phyloP scores from a whole-genome alignment of 2,797 vertebrate species.

The Spheniscus humboldti region DNA sequence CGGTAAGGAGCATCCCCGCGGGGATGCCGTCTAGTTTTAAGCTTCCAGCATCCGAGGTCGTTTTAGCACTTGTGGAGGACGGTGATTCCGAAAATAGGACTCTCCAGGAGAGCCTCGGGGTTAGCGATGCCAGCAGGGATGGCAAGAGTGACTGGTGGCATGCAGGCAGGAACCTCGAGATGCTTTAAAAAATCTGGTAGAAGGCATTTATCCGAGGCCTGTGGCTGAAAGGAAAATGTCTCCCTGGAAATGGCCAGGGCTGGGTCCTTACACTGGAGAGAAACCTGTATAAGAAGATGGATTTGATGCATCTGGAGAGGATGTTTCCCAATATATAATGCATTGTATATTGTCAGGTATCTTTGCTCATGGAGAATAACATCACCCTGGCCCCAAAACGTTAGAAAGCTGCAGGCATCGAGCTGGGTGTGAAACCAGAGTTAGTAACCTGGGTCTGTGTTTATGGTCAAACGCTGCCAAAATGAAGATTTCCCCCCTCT shows the following conservation, averaged over 20 bases:
- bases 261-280: neutral
- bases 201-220: neutral
- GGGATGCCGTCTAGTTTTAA: neutral
- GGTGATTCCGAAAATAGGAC: fast-evolving
- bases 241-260: neutral
- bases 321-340: fast-evolving
- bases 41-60: fast-evolving
- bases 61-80: neutral
- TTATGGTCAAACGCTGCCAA: fast-evolving
- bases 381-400: neutral
- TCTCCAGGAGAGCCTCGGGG: neutral
- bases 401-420: neutral
- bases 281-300: neutral
- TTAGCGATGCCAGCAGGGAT: neutral
- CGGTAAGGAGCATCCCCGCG: slow-evolving; percentile 67
- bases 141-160: neutral
- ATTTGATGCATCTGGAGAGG: neutral
- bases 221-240: neutral
- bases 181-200: neutral
- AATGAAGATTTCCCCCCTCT: neutral
- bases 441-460: neutral
- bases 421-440: neutral
- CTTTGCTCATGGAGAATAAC: fast-evolving
- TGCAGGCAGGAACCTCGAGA: neutral
- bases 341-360: fast-evolving